Base-by-base conservation (phyloP, 2,797 vertebrate species). In the Poeciliopsis paucimaculata region DNA sequence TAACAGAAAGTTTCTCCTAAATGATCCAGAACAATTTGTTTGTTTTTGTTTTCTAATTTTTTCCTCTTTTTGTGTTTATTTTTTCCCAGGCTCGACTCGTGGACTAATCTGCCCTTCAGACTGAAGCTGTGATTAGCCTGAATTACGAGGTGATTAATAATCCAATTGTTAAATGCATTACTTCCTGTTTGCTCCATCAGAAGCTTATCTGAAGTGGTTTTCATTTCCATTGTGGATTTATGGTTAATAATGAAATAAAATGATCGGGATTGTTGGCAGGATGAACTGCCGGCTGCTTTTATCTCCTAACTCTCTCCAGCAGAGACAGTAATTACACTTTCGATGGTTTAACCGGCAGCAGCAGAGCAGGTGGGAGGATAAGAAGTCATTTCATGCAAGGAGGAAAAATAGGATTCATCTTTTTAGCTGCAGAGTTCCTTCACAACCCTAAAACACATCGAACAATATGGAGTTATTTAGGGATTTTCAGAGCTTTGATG, bases 61-160 rank as follows among this genome's bases (percentile, higher is more conserved):
- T n/a, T 16, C 23, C 11, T 53, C 53, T 72, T 55, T 75, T 46
- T 75, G 28, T 41, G 77, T 81, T 73, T 81, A 45, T 31, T 7
- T 31, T 16, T 16, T 7, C 72, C 62, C 79, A 43, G 46, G 75
- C 55, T 73, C 53, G 23, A 73, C 66, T 73, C 39, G 15, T 2
- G 45, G 68, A 13, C 26, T 62, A 72, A 77, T 41, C 79, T 45
- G 70, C 74, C 77, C 71, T 70, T 77, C 77, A 75, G 79, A 71
- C 82, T 68, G 43, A 5, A 46, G 55, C 84, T 76, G 68, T 16
- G 80, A 82, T 89, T 79, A 83, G 16, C 80, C 86, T 77, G 84
- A 71, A 89, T 88, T 85, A 89, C 41, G 57, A 77, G 78, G 78
- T 86, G 80, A 75, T 82, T 86, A 77, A 76, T 92, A 85, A 90